Evolutionary conservation across 2,797 vertebrate species (phyloP), one percentile per base, ranked within the genome.

Genomic region (Poeciliopsis presidionis): DNA sequence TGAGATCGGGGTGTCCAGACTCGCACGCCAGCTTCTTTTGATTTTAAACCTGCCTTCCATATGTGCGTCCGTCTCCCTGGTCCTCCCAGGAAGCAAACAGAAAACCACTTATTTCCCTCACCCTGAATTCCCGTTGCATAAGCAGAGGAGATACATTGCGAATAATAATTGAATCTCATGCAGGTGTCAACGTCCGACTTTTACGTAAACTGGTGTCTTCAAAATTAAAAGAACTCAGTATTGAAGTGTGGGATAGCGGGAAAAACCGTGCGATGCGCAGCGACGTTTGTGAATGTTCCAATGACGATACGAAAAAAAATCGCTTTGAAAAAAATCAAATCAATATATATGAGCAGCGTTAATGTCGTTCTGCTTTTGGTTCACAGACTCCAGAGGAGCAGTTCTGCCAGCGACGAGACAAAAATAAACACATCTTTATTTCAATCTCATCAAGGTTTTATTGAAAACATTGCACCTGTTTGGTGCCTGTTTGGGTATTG

Each of bases 1-100:
- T 91, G 90, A 92, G 94, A 94, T 91, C 93, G 93, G 93, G 94
- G 89, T 91, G 76, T 87, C 93, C 83, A 74, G 75, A 77, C 88
- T 90, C 90, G 78, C 63, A 81, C 88, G 87, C 89, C 90, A 91
- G 20, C 20, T 25, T 41, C 33, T 41, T 67, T 22, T 67, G 6
- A 25, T 41, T 67, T 67, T 25, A 67, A 41, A 25, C 25, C 36
- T 41, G 36, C 18, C 36, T 25, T 67, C 33, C 18, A 67, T 12
- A 41, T 67, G 63, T 25, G 63, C 63, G 0, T 25, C 36, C 36
- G 25, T 67, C 63, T 67, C 25, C 20, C 1, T 41, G 63, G 8
- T 41, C 20, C 61, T 36, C 61, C 16, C 30, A 20, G 8, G 33
- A 41, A 12, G 36, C 5, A 41, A 65, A 39, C 25, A 65, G 63